Percentiles rank a stretch among this genome's conserved stretches.
Conservation (phyloP, 2,888 invertebrate species). For the Celastrina argiolus region DNA sequence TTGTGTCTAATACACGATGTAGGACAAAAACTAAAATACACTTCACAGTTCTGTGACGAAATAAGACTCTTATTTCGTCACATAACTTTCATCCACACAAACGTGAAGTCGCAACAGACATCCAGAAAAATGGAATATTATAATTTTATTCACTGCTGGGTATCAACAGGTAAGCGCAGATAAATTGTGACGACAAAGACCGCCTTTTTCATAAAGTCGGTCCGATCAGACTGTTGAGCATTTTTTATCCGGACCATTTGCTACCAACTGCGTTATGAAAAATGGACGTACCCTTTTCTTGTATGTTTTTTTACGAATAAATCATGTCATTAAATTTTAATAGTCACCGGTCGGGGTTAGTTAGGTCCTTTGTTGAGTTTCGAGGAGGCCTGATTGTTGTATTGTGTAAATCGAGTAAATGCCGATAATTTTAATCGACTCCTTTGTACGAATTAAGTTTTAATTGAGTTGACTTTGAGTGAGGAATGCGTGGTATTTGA, state of each 20-base stretch:
- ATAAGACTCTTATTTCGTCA: too few species aligned
- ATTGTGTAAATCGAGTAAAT: slow-evolving; percentile 72
- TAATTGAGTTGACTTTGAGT: slow-evolving; percentile 67
- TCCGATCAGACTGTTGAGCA: slow-evolving; percentile 68
- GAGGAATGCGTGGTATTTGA: slow-evolving; percentile 61
- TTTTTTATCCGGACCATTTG: slow-evolving; percentile 77
- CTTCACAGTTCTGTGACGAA: too few species aligned
- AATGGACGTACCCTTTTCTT: slow-evolving; percentile 77
- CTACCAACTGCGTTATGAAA: slow-evolving; percentile 78
- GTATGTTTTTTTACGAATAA: slow-evolving; percentile 67
- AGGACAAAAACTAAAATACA: too few species aligned
- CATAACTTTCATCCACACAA: slow-evolving; percentile 47
- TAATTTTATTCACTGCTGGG: slow-evolving; percentile 71
- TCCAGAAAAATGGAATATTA: slow-evolving; percentile 75
- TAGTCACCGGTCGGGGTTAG: slow-evolving; percentile 73
- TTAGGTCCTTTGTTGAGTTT: slow-evolving; percentile 74
- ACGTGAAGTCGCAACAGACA: slow-evolving; percentile 69
- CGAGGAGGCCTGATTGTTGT: slow-evolving; percentile 70
- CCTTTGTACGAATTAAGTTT: slow-evolving; percentile 75
- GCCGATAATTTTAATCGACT: slow-evolving; percentile 77
- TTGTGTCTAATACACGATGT: too few species aligned
- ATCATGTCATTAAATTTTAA: slow-evolving; percentile 79
- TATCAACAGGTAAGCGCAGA: slow-evolving; percentile 72
- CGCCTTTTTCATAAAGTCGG: slow-evolving; percentile 73
- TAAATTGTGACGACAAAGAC: slow-evolving; percentile 76